phyloP scores from a whole-genome alignment of 2,113 vertebrate genomes.

The Oreocharis arfaki region DNA sequence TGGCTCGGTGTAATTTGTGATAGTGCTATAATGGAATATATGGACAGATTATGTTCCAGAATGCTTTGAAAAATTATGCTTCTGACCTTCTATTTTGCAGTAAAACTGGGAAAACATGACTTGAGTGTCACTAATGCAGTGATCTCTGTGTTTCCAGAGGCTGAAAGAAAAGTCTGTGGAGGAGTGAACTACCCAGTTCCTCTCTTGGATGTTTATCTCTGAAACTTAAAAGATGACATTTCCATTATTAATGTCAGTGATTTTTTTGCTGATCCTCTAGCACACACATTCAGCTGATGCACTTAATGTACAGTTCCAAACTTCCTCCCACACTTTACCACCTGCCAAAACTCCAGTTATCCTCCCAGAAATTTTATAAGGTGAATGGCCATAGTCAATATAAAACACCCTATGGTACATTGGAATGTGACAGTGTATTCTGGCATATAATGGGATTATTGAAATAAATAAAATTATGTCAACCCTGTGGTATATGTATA shows the following conservation, averaged over 20 bases:
- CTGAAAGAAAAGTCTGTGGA: not conserved
- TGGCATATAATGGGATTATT: not conserved
- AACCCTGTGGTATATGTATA: not conserved
- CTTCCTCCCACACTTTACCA: not conserved
- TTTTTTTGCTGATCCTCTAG: not conserved
- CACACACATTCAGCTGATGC: slow-evolving; percentile 9
- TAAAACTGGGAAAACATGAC: not conserved
- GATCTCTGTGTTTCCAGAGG: not conserved
- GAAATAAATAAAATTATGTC: not conserved
- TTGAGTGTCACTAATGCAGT: not conserved
- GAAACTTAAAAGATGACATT: not conserved
- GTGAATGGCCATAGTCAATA: not conserved
- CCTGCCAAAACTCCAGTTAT: slow-evolving; percentile 7
- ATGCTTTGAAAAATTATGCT: not conserved
- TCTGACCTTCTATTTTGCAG: not conserved
- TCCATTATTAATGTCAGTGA: not conserved
- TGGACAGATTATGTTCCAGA: not conserved
- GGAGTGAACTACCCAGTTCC: not conserved
- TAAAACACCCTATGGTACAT: not conserved
- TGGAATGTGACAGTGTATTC: not conserved
- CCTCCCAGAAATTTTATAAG: not conserved
- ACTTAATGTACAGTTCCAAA: not conserved
- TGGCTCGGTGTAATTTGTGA: not conserved
- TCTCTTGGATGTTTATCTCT: slow-evolving; percentile 3
- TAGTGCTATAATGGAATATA: not conserved